phyloP scores from a whole-genome alignment of 2,797 vertebrate species.

The Sebastes umbrosus region DNA sequence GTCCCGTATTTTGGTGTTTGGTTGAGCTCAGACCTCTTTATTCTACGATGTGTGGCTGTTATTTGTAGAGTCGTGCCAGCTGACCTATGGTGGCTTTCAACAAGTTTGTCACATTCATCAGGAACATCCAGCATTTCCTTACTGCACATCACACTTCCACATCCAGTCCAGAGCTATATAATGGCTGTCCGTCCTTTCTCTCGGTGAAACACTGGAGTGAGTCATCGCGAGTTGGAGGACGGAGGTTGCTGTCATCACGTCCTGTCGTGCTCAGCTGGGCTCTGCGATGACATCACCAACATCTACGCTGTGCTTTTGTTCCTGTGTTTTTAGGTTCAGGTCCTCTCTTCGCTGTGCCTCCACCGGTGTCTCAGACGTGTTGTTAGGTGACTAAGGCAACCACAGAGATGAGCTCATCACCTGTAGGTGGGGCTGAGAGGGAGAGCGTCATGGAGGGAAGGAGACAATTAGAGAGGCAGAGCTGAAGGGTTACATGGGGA shows the following conservation, averaged over 20 bases:
- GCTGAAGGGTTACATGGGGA: conserved; percentile 32
- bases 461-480: conserved; percentile 28
- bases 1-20: not conserved
- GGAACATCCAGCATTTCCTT: conserved; percentile 18
- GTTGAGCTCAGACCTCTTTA: not conserved
- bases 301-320: conserved; percentile 45
- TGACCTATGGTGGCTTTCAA: not conserved
- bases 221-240: conserved; percentile 54
- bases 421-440: conserved; percentile 66
- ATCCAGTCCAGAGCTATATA: conserved; percentile 18
- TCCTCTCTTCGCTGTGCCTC: conserved; percentile 25
- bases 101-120: conserved; percentile 2
- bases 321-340: conserved; percentile 35
- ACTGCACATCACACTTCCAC: conserved; percentile 16
- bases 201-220: conserved; percentile 51
- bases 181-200: conserved; percentile 37
- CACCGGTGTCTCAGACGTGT: conserved; percentile 45
- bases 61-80: not conserved
- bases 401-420: conserved; percentile 73
- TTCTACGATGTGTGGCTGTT: not conserved
- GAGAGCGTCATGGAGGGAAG: conserved; percentile 31
- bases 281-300: conserved; percentile 58
- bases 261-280: conserved; percentile 47
- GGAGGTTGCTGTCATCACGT: conserved; percentile 59
- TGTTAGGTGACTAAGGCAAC: conserved; percentile 76